phyloP scores from a whole-genome alignment of 2,797 vertebrate species.

The Falco peregrinus region DNA sequence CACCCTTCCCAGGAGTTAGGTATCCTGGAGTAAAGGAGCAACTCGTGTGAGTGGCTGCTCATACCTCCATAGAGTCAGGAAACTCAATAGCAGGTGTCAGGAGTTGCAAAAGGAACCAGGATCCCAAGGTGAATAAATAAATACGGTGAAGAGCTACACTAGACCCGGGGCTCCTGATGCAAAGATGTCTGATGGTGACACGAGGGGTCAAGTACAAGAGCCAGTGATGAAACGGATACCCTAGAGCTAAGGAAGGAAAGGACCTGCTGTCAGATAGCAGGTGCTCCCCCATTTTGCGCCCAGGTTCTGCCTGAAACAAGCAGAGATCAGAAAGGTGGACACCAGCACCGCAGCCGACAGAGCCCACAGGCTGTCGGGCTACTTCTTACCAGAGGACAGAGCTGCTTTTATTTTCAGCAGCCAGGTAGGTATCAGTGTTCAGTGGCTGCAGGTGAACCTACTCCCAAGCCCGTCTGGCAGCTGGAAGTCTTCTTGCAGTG shows the following conservation, averaged over 20 bases:
- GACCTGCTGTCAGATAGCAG: neutral
- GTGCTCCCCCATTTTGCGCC: neutral
- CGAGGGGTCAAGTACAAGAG: neutral
- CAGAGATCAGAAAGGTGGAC: neutral
- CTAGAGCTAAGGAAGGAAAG: neutral
- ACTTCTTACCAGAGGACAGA: neutral
- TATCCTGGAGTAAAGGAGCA: neutral
- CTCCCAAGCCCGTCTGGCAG: neutral
- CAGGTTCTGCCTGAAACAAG: neutral
- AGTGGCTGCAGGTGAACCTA: neutral
- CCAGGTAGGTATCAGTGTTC: neutral
- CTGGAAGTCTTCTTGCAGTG: neutral
- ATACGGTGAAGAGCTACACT: accelerated
- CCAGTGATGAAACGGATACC: neutral
- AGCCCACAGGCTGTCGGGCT: accelerated
- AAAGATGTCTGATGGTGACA: neutral
- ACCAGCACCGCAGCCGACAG: neutral
- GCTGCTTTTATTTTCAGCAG: neutral
- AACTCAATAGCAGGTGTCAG: neutral
- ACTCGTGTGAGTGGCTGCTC: neutral
- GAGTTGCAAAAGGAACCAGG: neutral
- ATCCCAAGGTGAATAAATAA: neutral
- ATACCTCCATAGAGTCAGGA: neutral
- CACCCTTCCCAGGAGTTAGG: neutral
- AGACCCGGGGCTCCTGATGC: neutral